Evolutionary conservation across 2,888 invertebrate genomes (phyloP).

Genomic region (Idaea biselata): DNA sequence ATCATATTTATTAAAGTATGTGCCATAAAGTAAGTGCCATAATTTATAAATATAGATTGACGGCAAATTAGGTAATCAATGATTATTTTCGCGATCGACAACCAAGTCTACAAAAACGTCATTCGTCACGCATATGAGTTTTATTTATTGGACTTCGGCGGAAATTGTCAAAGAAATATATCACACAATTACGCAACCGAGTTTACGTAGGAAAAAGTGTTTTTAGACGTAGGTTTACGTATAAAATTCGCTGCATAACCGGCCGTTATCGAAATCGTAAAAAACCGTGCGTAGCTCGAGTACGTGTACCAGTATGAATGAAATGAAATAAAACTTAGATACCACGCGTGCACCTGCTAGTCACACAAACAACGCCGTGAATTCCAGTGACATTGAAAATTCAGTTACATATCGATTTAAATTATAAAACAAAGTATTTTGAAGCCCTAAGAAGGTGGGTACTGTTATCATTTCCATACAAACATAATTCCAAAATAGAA

Average conservation of each 20-base stretch:
- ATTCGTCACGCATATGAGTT: not conserved
- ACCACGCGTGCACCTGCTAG: slow-evolving; percentile 39
- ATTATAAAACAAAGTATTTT: not conserved
- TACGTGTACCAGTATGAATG: slow-evolving; percentile 37
- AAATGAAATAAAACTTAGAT: slow-evolving; percentile 53
- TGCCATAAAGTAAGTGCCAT: too few relatives aligned
- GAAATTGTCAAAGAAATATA: not conserved
- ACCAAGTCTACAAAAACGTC: not conserved
- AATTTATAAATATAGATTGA: too few relatives aligned
- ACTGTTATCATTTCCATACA: too few relatives aligned
- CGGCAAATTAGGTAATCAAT: too few relatives aligned
- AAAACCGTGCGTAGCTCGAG: slow-evolving; percentile 38
- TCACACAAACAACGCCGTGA: slow-evolving; percentile 34
- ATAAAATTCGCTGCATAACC: not conserved
- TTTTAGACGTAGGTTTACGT: not conserved
- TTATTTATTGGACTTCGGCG: not conserved
- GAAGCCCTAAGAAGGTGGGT: too few relatives aligned
- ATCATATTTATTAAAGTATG: too few relatives aligned
- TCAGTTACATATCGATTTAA: slow-evolving; percentile 5
- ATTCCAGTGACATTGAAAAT: slow-evolving; percentile 47
- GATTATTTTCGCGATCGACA: too few relatives aligned
- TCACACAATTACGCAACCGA: not conserved
- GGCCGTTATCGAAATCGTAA: slow-evolving; percentile 42
- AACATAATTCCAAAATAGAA: too few relatives aligned
- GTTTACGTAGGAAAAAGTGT: not conserved